Evolutionary conservation across 2,113 vertebrate genomes (phyloP).

Genomic region (Eretmochelys imbricata): DNA sequence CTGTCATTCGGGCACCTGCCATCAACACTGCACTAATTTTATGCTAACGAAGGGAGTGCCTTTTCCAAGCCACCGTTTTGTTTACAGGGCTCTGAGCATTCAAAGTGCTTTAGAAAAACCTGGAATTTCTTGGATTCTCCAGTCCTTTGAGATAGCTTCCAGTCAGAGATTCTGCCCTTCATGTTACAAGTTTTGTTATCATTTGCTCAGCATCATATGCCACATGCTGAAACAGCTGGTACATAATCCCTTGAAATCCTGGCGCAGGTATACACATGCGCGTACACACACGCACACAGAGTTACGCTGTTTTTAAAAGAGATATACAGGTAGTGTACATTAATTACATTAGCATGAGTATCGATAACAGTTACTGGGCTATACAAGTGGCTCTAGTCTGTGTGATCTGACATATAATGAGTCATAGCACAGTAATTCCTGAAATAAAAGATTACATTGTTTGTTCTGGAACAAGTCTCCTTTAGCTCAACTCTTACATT

Average conservation of each 20-base stretch:
- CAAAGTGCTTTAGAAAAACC: constrained; percentile 7
- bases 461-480: constrained; percentile 18
- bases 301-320: background rate
- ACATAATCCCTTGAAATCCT: background rate
- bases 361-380: background rate
- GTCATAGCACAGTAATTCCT: background rate
- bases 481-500: background rate
- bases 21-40: background rate
- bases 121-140: background rate
- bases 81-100: constrained; percentile 28
- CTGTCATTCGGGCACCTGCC: background rate
- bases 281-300: background rate
- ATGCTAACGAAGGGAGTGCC: background rate
- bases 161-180: background rate
- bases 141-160: background rate
- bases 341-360: background rate
- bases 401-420: background rate
- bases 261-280: background rate
- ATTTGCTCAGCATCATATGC: background rate
- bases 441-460: background rate
- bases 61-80: background rate
- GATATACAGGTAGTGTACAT: background rate
- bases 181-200: accelerated
- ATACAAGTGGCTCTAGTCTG: background rate
- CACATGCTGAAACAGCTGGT: background rate